Evolutionary conservation across 2,797 vertebrate genomes (phyloP), one percentile per base, ranked within the genome.

Genomic region (Octomys mimax): DNA sequence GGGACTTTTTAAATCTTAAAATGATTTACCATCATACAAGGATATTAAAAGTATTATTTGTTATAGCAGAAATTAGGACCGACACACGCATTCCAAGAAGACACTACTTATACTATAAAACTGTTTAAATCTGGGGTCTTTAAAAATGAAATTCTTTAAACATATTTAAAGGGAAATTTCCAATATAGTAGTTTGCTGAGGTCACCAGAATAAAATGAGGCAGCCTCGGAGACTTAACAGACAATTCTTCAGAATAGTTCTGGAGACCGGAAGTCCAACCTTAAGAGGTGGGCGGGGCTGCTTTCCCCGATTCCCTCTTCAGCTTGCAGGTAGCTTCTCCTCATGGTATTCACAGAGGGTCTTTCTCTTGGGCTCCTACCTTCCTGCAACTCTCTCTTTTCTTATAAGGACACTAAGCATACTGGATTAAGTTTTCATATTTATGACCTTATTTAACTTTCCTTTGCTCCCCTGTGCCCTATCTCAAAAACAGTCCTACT

Each of bases 41-140:
- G 19, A n/a, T 84, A 78, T 92, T 91, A 71, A 83, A 71, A 87
- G 16, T 31, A 92, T 94, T 92, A 86, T 95, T 92, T 85, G 39
- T 86, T 57, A 70, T 5, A 91, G 46, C 0, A 73, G 84, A 96
- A 88, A 78, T 81, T 92, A 42, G 3, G 26, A 92, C 52, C 95
- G 75, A 89, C 49, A 49, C 92, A 80, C 95, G 75, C 91, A 83
- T 86, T 91, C 4, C 49, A 84, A 39, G 52, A 75, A 92, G 75
- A 28, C 4, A 87, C 11, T 92, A 21, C n/a, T 54, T 89, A 68
- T 49, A 92, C 26, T 94, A 81, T 79, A 66, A 92, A 89, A 94
- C 61, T 66, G 16, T 92, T 83, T 91, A 80, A 70, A n/a, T 91
- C 11, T 61, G 2, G 71, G 68, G 11, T 33, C 13, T 84, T 89